These are phyloP conservation scores for Eulacestoma nigropectus DNA, from an alignment of 2,113 vertebrate genomes.

Conservation along the genomic window DNA sequence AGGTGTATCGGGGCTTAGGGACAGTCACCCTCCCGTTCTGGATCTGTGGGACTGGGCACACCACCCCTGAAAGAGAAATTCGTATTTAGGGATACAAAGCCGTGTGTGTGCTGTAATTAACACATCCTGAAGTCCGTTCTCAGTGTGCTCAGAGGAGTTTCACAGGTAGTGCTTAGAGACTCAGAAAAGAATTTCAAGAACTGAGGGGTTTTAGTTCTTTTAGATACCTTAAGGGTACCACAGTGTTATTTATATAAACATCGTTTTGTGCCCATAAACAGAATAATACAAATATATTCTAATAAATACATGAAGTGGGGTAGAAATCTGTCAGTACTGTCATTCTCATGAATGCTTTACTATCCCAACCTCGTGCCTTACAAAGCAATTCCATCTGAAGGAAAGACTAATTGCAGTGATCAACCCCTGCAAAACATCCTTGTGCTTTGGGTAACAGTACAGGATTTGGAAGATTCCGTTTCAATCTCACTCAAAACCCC, in stretches of 20 bases:
- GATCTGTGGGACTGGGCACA: conserved; percentile 1
- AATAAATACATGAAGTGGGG: background rate
- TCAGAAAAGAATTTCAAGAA: background rate
- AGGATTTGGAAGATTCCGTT: background rate
- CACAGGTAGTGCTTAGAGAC: background rate
- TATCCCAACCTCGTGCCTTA: background rate
- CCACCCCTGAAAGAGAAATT: conserved; percentile 17
- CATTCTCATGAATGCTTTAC: background rate
- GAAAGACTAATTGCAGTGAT: background rate
- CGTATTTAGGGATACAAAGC: rapidly evolving
- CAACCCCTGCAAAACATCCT: background rate
- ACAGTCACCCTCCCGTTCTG: background rate
- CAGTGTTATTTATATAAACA: background rate
- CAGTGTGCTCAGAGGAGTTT: background rate
- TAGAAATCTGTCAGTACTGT: background rate
- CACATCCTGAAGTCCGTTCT: background rate
- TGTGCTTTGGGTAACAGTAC: background rate
- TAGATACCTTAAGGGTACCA: background rate
- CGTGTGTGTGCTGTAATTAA: rapidly evolving
- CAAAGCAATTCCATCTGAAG: background rate
- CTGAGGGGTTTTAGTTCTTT: background rate
- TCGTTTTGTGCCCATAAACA: background rate
- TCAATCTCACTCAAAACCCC: background rate
- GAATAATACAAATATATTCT: background rate
- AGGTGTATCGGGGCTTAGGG: background rate